Base-by-base conservation (phyloP, 2,113 vertebrate genomes). In the Condylura cristata region DNA sequence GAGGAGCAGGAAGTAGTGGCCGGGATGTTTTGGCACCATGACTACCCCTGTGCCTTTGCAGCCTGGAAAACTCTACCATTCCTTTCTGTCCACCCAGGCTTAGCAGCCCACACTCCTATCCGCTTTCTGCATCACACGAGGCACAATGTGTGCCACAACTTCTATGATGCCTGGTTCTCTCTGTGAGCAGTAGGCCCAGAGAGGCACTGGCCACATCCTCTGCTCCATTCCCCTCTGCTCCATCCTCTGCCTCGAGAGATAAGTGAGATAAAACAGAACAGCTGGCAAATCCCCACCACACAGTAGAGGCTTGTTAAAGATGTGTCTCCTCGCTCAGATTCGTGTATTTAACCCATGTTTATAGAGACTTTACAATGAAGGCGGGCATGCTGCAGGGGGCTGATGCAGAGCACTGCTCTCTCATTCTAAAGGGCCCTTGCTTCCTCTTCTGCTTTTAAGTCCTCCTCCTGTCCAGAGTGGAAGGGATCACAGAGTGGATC, bases 131-230 rank as follows among this genome's bases (percentile, higher is more conserved):
- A 34, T 41, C 16, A 2, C 22, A 20, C 1, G 1, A 2, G 5
- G 46, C 16, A 5, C n/a, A 4, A 7, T 8, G 1, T 4, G 8
- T 14, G 28, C 30, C n/a, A 11, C 1, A 48, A n/a, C 44, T 32
- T 32, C 13, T 3, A 32, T 56, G 8, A 26, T n/a, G 63, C 26
- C 46, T 7, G 44, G 2, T 17, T 32, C 80, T 48, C 78, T 44
- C 17, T 34, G 39, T 0, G 8, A 7, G 9, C 0, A 5, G 39
- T 37, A 11, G 3, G 17, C 48, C 46, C 58, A 18, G 48, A 2
- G 18, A 14, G 18, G 26, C 0, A 1, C 28, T 72, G 56, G 24
- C 32, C 79, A 66, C 14, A 26, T 13, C 30, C 0, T 12, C 51
- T 61, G 22, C 53, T 76, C 24, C 28, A 12, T 34, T 53, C 53